These are phyloP conservation scores for Argyresthia albistria DNA, from an alignment of 2,888 invertebrate genomes.

Conservation along the genomic window DNA sequence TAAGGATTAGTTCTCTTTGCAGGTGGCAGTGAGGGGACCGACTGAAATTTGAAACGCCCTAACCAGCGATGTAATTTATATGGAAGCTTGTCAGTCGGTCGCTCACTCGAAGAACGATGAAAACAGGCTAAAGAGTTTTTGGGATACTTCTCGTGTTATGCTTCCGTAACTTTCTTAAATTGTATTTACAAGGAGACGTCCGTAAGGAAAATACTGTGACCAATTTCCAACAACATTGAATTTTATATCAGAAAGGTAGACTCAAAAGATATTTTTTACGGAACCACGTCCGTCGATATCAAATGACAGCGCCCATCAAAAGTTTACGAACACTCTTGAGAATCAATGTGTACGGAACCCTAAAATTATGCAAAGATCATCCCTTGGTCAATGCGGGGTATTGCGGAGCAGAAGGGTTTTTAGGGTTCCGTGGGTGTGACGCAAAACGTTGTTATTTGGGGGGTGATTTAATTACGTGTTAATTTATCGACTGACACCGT, in stretches of 20 bases:
- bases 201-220: background rate
- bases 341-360: conserved; percentile 47
- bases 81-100: no score
- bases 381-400: conserved; percentile 33
- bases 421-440: background rate
- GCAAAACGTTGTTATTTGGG: background rate
- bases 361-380: conserved; percentile 59
- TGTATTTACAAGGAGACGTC: background rate
- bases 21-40: no score
- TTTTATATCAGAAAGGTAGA: background rate
- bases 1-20: no score
- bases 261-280: background rate
- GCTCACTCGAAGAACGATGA: no score
- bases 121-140: no score
- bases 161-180: no score
- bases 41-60: no score
- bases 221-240: background rate
- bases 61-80: no score
- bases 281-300: background rate
- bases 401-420: conserved; percentile 10
- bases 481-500: background rate
- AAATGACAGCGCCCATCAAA: conserved; percentile 4
- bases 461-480: background rate
- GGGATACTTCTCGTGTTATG: no score
- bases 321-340: conserved; percentile 24